Evolutionary conservation across 2,113 vertebrate species (phyloP), one percentile per base, ranked within the genome.

Genomic region (Saccopteryx bilineata): DNA sequence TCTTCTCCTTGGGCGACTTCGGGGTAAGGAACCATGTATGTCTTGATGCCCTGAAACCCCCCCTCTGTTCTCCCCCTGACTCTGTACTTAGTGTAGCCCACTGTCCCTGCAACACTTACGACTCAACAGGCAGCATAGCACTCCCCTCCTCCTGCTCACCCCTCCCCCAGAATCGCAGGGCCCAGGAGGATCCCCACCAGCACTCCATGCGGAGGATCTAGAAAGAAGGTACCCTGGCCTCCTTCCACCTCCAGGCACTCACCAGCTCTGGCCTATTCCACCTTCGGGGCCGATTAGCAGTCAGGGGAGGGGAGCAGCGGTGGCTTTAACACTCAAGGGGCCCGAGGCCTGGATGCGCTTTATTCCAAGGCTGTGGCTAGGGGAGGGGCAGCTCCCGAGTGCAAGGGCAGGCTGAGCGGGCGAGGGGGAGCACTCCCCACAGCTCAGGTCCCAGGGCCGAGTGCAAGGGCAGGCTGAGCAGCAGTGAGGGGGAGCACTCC

Each of bases 11-110:
- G 2, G 13, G 19, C 19, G 48, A 69, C 56, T 48, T 63, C 5
- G 2, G 1, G 39, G 31, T 28, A 4, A 84, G 81, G 61, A 13
- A 39, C 71, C 31, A 28, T 0, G 3, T 26, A 13, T 0, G 3
- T 86, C 11, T 19, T 1, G 31, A 88, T 19, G 63, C 72, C 68
- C 18, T 12, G 56, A 85, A 66, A 66, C 9, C 91, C 33, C 33
- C 33, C 3, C 33, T 66, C 31, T 76, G 10, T 39, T 87, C 81
- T 76, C 71, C 72, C 61, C 26, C 18, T 5, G 50, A 63, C 21
- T 54, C 76, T 60, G n/a, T 58, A 48, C 23, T 60, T 7, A 28
- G 26, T 7, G 18, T 7, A 74, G n/a, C 46, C 24, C 58, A 58
- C 24, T 52, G 18, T 52, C 76, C 26, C 84, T 28, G 23, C n/a